Evolutionary conservation across 2,888 invertebrate species (phyloP).

Genomic region (Slavum lentiscoides): DNA sequence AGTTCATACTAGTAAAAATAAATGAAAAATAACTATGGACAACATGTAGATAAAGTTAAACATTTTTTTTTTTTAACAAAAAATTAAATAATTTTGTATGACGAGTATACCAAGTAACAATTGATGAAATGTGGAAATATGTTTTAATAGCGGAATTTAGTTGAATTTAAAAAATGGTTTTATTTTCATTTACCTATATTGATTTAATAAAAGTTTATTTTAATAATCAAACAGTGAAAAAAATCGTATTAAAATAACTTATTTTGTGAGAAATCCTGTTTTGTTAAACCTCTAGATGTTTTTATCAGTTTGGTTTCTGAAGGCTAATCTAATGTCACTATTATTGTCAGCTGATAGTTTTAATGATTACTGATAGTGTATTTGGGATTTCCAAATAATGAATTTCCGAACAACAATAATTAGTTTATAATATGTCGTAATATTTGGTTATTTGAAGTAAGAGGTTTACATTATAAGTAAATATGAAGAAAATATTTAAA

Average conservation of each 20-base stretch:
- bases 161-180: background rate
- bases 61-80: too few species aligned
- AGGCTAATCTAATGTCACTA: background rate
- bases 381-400: background rate
- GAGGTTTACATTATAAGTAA: background rate
- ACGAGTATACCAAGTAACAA: too few species aligned
- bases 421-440: background rate
- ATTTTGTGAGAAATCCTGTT: background rate
- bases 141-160: too few species aligned
- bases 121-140: too few species aligned
- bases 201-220: background rate
- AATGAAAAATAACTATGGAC: too few species aligned
- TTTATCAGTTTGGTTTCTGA: background rate
- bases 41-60: too few species aligned
- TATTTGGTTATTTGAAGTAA: background rate
- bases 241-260: background rate
- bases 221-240: background rate
- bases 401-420: background rate
- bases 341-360: conserved; percentile 1
- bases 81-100: too few species aligned
- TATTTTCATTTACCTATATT: background rate
- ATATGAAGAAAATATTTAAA: conserved; percentile 40
- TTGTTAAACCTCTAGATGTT: background rate
- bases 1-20: too few species aligned
- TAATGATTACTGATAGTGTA: background rate